phyloP scores from a whole-genome alignment of 2,113 vertebrate species.

The Saguinus imperator region DNA sequence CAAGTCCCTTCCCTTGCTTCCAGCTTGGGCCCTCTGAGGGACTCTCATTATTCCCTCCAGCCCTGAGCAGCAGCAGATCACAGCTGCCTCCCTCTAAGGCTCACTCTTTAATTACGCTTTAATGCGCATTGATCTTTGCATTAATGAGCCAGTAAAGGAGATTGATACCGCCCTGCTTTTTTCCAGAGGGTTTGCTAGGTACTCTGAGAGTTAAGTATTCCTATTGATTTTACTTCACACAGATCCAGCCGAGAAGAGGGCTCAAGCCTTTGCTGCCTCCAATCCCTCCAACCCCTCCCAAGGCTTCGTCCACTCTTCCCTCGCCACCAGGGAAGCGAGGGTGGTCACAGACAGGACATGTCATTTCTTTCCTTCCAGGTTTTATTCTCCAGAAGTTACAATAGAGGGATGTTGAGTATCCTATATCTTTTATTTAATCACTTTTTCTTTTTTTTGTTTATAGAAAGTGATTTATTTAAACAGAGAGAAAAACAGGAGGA shows the following conservation, averaged over 20 bases:
- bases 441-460: background rate
- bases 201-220: slow-evolving; percentile 71
- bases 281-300: background rate
- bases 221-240: slow-evolving; percentile 77
- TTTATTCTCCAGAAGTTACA: background rate
- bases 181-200: slow-evolving; percentile 72
- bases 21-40: background rate
- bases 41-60: background rate
- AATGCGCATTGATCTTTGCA: slow-evolving; percentile 81
- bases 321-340: rapidly evolving
- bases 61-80: background rate
- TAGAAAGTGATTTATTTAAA: too few relatives aligned
- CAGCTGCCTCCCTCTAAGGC: background rate
- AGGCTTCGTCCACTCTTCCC: background rate
- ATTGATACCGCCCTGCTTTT: slow-evolving; percentile 71
- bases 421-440: background rate
- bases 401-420: background rate
- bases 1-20: background rate
- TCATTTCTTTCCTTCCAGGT: background rate
- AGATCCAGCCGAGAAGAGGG: slow-evolving; percentile 44
- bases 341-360: background rate
- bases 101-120: slow-evolving; percentile 82
- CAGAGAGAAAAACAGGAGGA: too few relatives aligned
- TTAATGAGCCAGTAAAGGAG: slow-evolving; percentile 81
- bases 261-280: background rate